Evolutionary conservation across 2,797 vertebrate genomes (phyloP), one percentile per base, ranked within the genome.

Genomic region (Peromyscus eremicus): DNA sequence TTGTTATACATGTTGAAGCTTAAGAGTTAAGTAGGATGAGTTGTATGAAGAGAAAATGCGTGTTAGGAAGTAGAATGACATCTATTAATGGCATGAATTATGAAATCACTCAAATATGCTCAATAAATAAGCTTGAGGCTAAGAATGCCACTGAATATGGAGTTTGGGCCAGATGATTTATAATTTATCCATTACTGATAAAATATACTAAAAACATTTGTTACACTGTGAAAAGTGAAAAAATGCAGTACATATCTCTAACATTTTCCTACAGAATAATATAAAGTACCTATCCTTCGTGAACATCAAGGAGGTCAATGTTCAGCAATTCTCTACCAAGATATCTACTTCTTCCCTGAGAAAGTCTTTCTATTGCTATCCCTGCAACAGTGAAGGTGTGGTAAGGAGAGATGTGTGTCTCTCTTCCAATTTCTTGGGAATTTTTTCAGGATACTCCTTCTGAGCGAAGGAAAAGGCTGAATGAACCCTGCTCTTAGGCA

Each of bases 161-260:
- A 79, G 10, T 9, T 37, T 3, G 23, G 23, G 7, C 29, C 29
- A 77, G 12, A 75, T 88, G 9, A 80, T 37, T 77, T 84, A n/a
- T 43, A 88, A 80, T 80, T 89, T n/a, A 79, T 83, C 29, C 66
- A 84, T 85, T 95, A 32, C 55, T 66, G 77, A 57, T 19, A 83
- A 60, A 80, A 84, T 43, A 25, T 66, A 14, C 13, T 25, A 21
- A 46, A 2, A 46, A 52, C 71, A n/a, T 77, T 82, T 92, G 82
- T 57, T 92, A 64, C 60, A n/a, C 7, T 73, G 3, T n/a, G 43
- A 60, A 83, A 57, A 37, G 5, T 16, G 8, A 4, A 17, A 19
- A 46, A 81, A 34, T 2, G 8, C 4, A 23, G 46, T 27, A 14
- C 5, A 34, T 32, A 89, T 46, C 23, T 66, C 6, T 19, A 86